Evolutionary conservation across 2,888 invertebrate species (phyloP).

Genomic region (Chalcis sispes): DNA sequence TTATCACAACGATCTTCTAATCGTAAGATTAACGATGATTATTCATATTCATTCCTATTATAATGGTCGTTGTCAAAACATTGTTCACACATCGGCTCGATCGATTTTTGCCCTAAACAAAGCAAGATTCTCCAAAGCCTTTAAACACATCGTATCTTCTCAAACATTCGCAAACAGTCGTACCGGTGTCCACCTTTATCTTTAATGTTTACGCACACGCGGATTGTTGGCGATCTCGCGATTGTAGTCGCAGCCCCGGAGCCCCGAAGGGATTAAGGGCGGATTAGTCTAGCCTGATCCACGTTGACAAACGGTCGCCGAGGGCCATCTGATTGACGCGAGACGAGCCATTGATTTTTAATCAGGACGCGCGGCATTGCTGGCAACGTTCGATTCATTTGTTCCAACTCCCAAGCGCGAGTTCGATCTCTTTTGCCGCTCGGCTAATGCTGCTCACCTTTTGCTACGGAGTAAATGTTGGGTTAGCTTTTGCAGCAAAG

Average conservation of each 20-base stretch:
- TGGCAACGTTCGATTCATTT: background rate
- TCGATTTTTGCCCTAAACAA: too few relatives aligned
- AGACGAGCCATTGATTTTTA: conserved; percentile 48
- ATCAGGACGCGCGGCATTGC: conserved; percentile 8
- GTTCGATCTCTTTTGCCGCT: conserved; percentile 9
- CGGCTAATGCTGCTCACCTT: background rate
- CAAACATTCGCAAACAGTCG: too few relatives aligned
- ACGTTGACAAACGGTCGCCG: background rate
- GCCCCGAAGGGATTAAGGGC: background rate
- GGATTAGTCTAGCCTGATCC: conserved; percentile 21
- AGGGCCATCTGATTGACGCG: conserved; percentile 14
- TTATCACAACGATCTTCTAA: too few relatives aligned
- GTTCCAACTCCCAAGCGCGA: background rate
- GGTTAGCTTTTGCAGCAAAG: conserved; percentile 15
- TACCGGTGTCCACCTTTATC: conserved; percentile 1
- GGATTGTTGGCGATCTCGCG: background rate
- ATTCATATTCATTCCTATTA: too few relatives aligned
- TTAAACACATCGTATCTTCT: too few relatives aligned
- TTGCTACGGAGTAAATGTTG: background rate
- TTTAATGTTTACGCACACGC: conserved; percentile 14
- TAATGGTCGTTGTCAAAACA: too few relatives aligned
- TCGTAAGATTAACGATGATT: too few relatives aligned
- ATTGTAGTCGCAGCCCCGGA: background rate
- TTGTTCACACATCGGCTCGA: too few relatives aligned
- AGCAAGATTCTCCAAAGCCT: too few relatives aligned